Percentiles rank a stretch among this genome's conserved stretches.
These are phyloP conservation scores for Enteromius fasciolatus DNA, from an alignment of 2,797 vertebrate genomes.

Conservation along the genomic window DNA sequence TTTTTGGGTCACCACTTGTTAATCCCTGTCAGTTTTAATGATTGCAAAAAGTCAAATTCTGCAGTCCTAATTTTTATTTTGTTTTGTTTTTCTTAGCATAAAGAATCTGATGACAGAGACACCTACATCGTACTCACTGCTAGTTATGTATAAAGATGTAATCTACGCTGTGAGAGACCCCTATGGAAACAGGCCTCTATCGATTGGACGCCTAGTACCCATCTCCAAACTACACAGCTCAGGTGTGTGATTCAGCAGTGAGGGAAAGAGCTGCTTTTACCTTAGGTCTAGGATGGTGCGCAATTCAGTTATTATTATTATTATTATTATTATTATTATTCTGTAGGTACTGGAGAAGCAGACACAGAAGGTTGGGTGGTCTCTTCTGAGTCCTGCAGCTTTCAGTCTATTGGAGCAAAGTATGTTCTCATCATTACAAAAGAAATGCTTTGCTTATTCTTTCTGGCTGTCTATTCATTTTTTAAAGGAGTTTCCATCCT, in stretches of 20 bases:
- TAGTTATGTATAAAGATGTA: conserved; percentile 95
- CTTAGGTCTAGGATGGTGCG: not conserved
- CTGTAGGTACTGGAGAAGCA: conserved; percentile 80
- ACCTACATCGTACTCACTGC: conserved; percentile 90
- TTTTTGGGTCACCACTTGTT: not conserved
- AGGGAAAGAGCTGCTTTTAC: not conserved
- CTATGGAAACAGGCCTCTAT: conserved; percentile 94
- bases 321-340: not conserved
- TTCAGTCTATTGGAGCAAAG: conserved; percentile 97
- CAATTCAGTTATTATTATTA: not conserved
- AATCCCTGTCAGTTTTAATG: not conserved
- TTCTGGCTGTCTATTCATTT: not conserved
- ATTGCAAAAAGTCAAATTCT: not conserved
- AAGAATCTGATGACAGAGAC: conserved; percentile 97
- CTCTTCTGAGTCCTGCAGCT: conserved; percentile 98
- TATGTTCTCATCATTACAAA: conserved; percentile 71
- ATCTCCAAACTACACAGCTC: conserved; percentile 85
- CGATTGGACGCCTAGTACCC: conserved; percentile 90
- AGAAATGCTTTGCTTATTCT: not conserved
- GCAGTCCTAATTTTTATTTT: not conserved
- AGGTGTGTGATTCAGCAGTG: conserved; percentile 67
- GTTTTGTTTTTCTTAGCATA: conserved; percentile 78
- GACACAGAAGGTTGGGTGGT: conserved; percentile 98
- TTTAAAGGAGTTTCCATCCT: not conserved
- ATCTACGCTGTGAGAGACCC: conserved; percentile 96